Conservation (phyloP, 2,113 vertebrate species). For the Sebastes fasciatus region DNA sequence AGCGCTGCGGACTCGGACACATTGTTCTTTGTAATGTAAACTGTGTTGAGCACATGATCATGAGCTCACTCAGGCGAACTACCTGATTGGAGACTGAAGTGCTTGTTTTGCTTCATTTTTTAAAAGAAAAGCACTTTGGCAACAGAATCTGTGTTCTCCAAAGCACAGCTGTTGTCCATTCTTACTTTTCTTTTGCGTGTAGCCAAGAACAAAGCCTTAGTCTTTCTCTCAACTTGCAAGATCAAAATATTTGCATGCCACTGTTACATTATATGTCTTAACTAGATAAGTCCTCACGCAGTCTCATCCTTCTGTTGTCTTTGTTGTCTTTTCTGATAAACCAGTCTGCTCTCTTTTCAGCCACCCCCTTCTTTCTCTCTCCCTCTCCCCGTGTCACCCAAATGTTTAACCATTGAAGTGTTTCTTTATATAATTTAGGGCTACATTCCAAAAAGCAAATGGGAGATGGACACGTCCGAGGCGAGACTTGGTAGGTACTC, state of each 20-base stretch:
- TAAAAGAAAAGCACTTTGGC: neutral
- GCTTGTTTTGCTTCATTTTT: neutral
- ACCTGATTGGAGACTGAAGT: neutral
- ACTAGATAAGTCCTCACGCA: conserved; percentile 23
- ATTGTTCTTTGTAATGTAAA: neutral
- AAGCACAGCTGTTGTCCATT: conserved; percentile 7
- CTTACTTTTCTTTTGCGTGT: conserved; percentile 11
- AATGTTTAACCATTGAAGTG: conserved; percentile 93
- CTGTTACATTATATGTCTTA: conserved; percentile 27
- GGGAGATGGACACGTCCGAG: conserved; percentile 99
- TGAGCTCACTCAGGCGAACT: neutral
- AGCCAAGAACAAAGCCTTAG: neutral
- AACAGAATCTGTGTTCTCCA: neutral
- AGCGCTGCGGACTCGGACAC: neutral
- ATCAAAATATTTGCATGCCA: conserved; percentile 57
- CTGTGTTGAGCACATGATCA: neutral
- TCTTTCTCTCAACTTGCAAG: neutral
- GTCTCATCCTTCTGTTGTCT: conserved; percentile 50
- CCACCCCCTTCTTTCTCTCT: conserved; percentile 58
- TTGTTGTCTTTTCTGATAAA: conserved; percentile 59
- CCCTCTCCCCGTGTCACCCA: conserved; percentile 45
- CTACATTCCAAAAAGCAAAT: conserved; percentile 99
- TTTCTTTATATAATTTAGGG: conserved; percentile 98
- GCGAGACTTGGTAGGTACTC: conserved; percentile 97
- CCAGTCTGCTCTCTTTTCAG: conserved; percentile 69